A percentile compares a stretch with the other conserved stretches of the same genome.
Evolutionary conservation across 1,140 invertebrate genomes (phyloP).

Genomic region (Anastatus disparis): DNA sequence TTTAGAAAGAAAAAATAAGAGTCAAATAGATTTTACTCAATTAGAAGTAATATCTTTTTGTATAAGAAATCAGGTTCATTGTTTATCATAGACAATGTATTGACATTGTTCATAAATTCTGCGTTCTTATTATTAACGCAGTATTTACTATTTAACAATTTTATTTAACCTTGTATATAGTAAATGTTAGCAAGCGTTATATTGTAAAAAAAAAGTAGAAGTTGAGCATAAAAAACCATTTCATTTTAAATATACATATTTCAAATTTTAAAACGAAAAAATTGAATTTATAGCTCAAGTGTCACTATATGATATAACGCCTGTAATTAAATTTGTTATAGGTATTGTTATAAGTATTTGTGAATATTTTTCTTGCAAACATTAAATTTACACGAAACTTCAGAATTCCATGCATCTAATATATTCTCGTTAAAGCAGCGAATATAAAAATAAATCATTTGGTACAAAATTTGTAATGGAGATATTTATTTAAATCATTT

Average conservation of each 20-base stretch:
- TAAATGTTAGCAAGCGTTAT: conserved; percentile 38
- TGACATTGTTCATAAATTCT: conserved; percentile 1
- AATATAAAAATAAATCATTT: conserved; percentile 24
- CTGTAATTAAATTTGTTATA: conserved; percentile 32
- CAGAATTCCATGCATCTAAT: conserved; percentile 18
- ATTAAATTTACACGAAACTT: conserved; percentile 22
- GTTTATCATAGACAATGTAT: conserved; percentile 11
- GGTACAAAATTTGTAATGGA: too few species aligned
- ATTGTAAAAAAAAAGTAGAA: conserved; percentile 31
- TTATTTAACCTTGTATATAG: conserved; percentile 39
- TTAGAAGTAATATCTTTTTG: conserved; percentile 13
- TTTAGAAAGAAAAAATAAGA: conserved; percentile 8
- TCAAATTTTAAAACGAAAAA: conserved; percentile 17
- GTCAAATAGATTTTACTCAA: conserved; percentile 5
- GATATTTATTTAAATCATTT: conserved; percentile 17
- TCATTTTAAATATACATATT: conserved; percentile 27
- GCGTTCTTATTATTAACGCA: conserved; percentile 25
- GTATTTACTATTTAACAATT: conserved; percentile 40
- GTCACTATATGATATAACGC: background rate
- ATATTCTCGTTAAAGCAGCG: conserved; percentile 34
- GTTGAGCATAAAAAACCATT: conserved; percentile 5
- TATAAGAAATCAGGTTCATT: conserved; percentile 16
- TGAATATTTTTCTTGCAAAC: conserved; percentile 38
- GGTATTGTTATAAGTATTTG: conserved; percentile 36
- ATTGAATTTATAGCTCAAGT: conserved; percentile 5